These are phyloP conservation scores for Emydura subglobosa DNA, from an alignment of 2,113 vertebrate genomes.

Conservation along the genomic window DNA sequence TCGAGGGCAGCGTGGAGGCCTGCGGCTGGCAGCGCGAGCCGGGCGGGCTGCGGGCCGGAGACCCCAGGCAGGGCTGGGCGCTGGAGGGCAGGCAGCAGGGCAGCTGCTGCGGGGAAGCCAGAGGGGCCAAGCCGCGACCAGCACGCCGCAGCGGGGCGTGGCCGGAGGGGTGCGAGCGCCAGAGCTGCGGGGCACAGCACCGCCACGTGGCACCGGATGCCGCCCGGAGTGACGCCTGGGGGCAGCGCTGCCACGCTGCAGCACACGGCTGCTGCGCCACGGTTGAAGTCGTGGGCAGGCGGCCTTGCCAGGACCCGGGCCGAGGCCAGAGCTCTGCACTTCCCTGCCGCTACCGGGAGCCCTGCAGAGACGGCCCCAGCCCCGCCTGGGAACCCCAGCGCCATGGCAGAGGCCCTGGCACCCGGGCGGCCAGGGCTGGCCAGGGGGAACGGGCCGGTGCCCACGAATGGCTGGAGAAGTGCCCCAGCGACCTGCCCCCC, in stretches of 20 bases:
- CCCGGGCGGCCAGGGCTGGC: too few relatives aligned
- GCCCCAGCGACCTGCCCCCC: not conserved
- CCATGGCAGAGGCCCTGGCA: not conserved
- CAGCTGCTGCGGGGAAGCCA: not conserved
- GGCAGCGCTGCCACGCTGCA: too few relatives aligned
- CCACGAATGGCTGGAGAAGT: too few relatives aligned
- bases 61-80: not conserved
- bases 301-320: not conserved
- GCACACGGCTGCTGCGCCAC: not conserved
- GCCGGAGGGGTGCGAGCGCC: too few relatives aligned
- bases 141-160: too few relatives aligned
- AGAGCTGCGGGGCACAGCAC: not conserved
- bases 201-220: not conserved
- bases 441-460: not conserved
- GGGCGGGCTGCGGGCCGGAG: not conserved
- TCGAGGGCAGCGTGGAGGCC: not conserved
- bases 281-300: not conserved
- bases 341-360: not conserved
- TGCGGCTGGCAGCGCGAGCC: not conserved
- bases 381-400: not conserved
- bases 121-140: not conserved
- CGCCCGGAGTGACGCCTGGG: not conserved
- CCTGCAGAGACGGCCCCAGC: not conserved
- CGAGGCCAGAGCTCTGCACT: not conserved
- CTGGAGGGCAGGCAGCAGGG: not conserved